These are phyloP conservation scores for Apamea monoglypha DNA, from an alignment of 2,888 invertebrate species.

Conservation along the genomic window DNA sequence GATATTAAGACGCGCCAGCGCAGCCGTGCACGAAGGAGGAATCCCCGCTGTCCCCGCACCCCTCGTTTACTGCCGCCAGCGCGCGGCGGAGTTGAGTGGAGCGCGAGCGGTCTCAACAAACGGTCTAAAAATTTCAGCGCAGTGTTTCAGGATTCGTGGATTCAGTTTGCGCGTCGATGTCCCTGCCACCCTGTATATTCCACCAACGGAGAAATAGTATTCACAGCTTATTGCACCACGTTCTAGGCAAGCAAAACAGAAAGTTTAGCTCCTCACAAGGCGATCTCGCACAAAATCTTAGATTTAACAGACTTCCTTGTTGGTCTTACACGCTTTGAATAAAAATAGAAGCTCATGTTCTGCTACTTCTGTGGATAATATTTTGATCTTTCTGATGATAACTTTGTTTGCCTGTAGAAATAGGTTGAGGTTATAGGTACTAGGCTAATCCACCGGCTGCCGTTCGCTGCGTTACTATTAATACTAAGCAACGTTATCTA, in stretches of 20 bases:
- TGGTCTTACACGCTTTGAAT: slow-evolving; percentile 13
- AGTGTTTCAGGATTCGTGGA: not conserved
- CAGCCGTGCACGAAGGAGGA: too few species aligned
- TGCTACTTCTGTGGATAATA: not conserved
- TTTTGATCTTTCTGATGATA: not conserved
- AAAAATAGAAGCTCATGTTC: slow-evolving; percentile 5
- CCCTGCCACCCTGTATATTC: not conserved
- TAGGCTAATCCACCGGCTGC: too few species aligned
- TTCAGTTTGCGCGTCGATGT: not conserved
- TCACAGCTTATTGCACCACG: not conserved
- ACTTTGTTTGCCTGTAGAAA: not conserved
- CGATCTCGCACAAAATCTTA: slow-evolving; percentile 6
- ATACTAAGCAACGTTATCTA: not conserved
- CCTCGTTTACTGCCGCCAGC: too few species aligned
- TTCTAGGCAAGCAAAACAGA: slow-evolving; percentile 15
- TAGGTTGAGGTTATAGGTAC: not conserved
- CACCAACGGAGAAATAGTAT: not conserved
- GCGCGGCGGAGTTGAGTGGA: too few species aligned
- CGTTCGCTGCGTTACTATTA: not conserved
- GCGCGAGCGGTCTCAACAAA: too few species aligned
- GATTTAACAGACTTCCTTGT: slow-evolving; percentile 15
- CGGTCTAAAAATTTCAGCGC: not conserved
- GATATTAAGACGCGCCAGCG: too few species aligned
- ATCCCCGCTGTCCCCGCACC: too few species aligned
- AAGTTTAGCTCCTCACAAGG: slow-evolving; percentile 24